Conservation (phyloP, 1,140 invertebrate genomes). For the Penaeus chinensis region DNA sequence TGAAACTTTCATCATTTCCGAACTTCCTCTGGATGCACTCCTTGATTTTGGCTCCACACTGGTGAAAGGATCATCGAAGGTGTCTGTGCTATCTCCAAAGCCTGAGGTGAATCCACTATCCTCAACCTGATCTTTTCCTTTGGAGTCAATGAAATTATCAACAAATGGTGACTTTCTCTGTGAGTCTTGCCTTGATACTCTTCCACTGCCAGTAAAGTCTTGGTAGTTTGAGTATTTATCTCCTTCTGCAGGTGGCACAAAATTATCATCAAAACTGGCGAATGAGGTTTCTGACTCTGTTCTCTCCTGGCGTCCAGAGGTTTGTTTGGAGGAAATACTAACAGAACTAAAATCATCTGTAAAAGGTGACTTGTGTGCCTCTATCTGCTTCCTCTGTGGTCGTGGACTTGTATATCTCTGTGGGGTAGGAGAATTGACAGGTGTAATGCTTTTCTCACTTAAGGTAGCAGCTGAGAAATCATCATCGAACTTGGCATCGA, state of each 20-base stretch:
- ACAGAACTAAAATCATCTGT: constrained; percentile 61
- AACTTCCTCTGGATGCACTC: constrained; percentile 41
- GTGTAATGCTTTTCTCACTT: constrained; percentile 56
- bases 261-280: constrained; percentile 62
- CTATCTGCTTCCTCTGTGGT: constrained; percentile 10
- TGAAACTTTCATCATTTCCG: constrained; percentile 26
- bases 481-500: constrained; percentile 63
- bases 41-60: constrained; percentile 46
- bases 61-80: constrained; percentile 61
- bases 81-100: constrained; percentile 46
- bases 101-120: constrained; percentile 56
- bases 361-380: constrained; percentile 60
- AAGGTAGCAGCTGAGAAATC: constrained; percentile 61
- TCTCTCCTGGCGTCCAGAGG: constrained; percentile 28
- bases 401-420: constrained; percentile 36
- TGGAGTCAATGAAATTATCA: constrained; percentile 58
- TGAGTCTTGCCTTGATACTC: constrained; percentile 30
- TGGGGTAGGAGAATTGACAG: constrained; percentile 52
- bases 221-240: constrained; percentile 48
- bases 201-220: constrained; percentile 25
- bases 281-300: constrained; percentile 45
- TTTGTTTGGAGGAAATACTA: constrained; percentile 22
- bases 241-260: constrained; percentile 53
- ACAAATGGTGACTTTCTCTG: constrained; percentile 58
- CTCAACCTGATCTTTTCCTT: constrained; percentile 38